Conservation (phyloP, 2,797 vertebrate genomes). For the Gymnoscopelus microlampas region DNA sequence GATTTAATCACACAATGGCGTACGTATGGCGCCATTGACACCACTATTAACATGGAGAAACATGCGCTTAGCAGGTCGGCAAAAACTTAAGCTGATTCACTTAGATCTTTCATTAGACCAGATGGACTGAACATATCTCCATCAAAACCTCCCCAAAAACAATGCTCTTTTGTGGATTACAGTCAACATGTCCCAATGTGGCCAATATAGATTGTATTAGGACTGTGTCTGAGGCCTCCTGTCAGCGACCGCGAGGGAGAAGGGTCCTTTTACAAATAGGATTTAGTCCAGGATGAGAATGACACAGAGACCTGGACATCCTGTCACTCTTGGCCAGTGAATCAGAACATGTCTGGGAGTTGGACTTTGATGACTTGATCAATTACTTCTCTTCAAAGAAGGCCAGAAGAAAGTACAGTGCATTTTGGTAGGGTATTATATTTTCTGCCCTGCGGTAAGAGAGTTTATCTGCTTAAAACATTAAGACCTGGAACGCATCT, state of each 20-base stretch:
- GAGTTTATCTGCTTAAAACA: too few relatives aligned
- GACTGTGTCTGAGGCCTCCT: background rate
- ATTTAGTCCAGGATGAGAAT: too few relatives aligned
- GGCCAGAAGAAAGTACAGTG: background rate
- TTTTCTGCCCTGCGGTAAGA: too few relatives aligned
- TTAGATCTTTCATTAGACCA: too few relatives aligned
- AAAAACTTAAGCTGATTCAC: background rate
- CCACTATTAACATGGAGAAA: background rate
- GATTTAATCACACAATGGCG: too few relatives aligned
- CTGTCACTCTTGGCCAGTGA: conserved; percentile 11
- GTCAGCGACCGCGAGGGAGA: background rate
- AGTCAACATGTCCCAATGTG: background rate
- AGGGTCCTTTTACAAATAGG: too few relatives aligned
- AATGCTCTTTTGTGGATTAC: too few relatives aligned
- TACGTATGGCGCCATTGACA: background rate
- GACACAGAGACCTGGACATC: conserved; percentile 1
- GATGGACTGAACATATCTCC: too few relatives aligned
- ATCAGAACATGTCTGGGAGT: background rate
- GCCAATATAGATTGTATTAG: background rate
- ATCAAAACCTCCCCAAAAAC: background rate
- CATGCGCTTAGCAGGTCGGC: background rate
- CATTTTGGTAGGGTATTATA: background rate
- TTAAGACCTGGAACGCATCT: too few relatives aligned
- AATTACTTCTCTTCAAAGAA: conserved; percentile 2
- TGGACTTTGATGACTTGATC: conserved; percentile 10